These are phyloP conservation scores for Aspiorhynchus laticeps DNA, from an alignment of 2,113 vertebrate species.

Conservation along the genomic window DNA sequence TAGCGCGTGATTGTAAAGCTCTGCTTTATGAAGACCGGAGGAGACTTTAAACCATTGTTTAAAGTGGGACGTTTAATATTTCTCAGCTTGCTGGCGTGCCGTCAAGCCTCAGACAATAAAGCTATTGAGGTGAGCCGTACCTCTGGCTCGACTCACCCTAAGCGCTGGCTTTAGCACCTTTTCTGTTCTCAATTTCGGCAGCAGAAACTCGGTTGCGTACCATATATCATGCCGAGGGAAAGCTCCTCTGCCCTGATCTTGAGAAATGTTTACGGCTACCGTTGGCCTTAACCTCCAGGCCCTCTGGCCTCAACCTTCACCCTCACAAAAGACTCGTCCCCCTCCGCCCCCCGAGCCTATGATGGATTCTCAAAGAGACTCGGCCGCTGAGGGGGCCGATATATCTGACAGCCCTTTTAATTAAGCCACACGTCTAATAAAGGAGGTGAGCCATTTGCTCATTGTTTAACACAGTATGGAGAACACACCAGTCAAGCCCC, in stretches of 20 bases:
- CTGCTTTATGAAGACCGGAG: constrained; percentile 62
- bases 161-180: constrained; percentile 60
- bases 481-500: constrained; percentile 71
- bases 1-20: constrained; percentile 37
- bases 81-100: constrained; percentile 69
- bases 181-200: constrained; percentile 22
- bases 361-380: constrained; percentile 49
- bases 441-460: constrained; percentile 72
- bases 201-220: constrained; percentile 23
- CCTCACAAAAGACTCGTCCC: constrained; percentile 55
- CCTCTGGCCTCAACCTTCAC: constrained; percentile 58
- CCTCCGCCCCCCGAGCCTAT: constrained; percentile 3
- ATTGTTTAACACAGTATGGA: constrained; percentile 76
- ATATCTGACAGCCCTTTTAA: constrained; percentile 74
- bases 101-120: constrained; percentile 79
- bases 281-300: constrained; percentile 50
- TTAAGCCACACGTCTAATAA: constrained; percentile 72
- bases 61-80: constrained; percentile 74
- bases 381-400: constrained; percentile 52
- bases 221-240: constrained; percentile 52
- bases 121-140: constrained; percentile 72
- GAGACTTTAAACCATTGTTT: constrained; percentile 80
- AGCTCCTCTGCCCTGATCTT: constrained; percentile 44
- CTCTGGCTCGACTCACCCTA: constrained; percentile 59
- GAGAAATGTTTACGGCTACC: constrained; percentile 55